Percentiles rank a stretch among this genome's conserved stretches.
Evolutionary conservation across 2,113 vertebrate genomes (phyloP).

Genomic region (Cygnus buccinator): DNA sequence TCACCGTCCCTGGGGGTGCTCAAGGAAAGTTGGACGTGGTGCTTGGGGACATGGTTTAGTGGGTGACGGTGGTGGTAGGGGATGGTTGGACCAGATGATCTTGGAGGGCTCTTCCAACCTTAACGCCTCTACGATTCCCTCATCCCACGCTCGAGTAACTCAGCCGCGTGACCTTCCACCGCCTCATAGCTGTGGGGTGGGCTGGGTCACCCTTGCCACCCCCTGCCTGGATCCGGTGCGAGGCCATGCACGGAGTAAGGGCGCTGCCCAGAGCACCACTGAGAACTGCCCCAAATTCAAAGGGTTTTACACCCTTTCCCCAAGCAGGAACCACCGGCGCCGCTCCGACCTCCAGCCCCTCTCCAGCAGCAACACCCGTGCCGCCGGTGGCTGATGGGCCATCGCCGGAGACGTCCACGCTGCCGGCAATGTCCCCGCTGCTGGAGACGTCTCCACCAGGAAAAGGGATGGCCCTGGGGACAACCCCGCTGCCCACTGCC

Average conservation of each 20-base stretch:
- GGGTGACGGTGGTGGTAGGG: no score
- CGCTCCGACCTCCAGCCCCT: background rate
- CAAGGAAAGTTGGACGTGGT: no score
- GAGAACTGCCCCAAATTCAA: background rate
- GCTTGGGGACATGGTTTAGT: no score
- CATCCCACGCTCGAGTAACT: background rate
- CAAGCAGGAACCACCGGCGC: background rate
- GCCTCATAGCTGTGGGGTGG: fast-evolving
- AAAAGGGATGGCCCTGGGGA: background rate
- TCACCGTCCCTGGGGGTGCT: no score
- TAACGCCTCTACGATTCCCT: no score
- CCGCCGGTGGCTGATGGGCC: background rate
- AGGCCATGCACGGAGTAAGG: background rate
- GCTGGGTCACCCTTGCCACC: fast-evolving
- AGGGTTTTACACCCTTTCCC: background rate
- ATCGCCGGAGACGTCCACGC: background rate
- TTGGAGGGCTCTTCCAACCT: no score
- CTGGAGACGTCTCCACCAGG: fast-evolving
- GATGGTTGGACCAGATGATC: no score
- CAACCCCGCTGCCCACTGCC: fast-evolving
- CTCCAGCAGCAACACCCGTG: background rate
- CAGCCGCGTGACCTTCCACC: fast-evolving
- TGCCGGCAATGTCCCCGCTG: fast-evolving
- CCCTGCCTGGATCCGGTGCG: fast-evolving
- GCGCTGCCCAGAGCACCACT: fast-evolving